These are phyloP conservation scores for Gryon sp. DNA, from an alignment of 1,140 invertebrate species.

Conservation along the genomic window DNA sequence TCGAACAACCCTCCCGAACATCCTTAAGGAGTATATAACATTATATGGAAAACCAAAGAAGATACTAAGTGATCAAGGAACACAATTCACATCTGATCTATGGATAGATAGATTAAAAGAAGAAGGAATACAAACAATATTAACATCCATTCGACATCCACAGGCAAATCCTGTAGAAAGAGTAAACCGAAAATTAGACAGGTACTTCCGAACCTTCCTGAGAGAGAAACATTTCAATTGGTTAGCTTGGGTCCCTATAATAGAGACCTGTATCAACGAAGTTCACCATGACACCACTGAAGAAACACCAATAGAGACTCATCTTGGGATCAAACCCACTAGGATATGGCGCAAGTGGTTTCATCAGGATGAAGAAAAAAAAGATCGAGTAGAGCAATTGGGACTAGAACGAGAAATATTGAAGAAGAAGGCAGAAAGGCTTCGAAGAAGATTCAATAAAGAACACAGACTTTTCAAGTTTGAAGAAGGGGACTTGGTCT, in stretches of 20 bases:
- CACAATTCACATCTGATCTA: constrained; percentile 8
- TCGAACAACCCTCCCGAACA: constrained; percentile 20
- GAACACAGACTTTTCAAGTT: not conserved
- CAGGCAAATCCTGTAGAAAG: constrained; percentile 10
- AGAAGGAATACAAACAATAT: too few species aligned
- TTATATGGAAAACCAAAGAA: constrained; percentile 34
- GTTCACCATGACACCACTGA: constrained; percentile 17
- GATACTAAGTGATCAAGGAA: constrained; percentile 58
- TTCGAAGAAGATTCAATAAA: not conserved
- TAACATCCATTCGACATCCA: constrained; percentile 1
- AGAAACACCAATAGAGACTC: constrained; percentile 12
- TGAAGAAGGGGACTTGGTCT: not conserved
- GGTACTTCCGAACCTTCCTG: constrained; percentile 13
- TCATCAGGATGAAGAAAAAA: not conserved
- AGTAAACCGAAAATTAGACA: too few species aligned
- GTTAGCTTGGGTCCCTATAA: not conserved
- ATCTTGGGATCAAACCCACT: not conserved
- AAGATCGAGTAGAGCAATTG: not conserved
- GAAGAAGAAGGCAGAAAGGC: too few species aligned
- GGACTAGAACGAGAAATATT: not conserved
- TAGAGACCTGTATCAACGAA: constrained; percentile 23
- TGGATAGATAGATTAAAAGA: not conserved
- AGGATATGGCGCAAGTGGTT: not conserved
- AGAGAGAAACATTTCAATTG: constrained; percentile 7
- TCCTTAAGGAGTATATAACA: constrained; percentile 1